Percentiles rank a stretch among this genome's conserved stretches.
Conservation (phyloP, 2,797 vertebrate genomes). For the Helicolenus hilgendorfi region DNA sequence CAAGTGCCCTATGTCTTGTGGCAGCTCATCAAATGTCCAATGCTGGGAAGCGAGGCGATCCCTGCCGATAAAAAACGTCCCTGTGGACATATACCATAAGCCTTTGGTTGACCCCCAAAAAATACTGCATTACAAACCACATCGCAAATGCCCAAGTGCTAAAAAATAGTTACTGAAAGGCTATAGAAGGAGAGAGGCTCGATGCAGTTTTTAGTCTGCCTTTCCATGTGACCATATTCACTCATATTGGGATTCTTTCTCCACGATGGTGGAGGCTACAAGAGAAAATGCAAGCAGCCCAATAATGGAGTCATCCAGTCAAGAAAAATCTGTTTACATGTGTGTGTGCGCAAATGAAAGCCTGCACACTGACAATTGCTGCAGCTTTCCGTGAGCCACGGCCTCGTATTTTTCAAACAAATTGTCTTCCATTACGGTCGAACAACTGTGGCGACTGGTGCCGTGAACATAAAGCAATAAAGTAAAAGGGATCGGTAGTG, state of each 20-base stretch:
- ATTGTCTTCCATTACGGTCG: conserved; percentile 77
- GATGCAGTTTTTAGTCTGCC: background rate
- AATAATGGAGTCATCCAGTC: conserved; percentile 55
- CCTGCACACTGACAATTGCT: conserved; percentile 58
- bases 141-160: background rate
- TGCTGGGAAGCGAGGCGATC: too few species aligned
- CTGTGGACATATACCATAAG: background rate
- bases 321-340: conserved; percentile 57
- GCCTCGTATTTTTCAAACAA: conserved; percentile 77
- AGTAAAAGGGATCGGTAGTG: conserved; percentile 36
- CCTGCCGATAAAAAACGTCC: too few species aligned
- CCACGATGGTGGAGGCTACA: background rate
- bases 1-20: too few species aligned
- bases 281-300: conserved; percentile 39
- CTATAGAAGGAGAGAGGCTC: background rate
- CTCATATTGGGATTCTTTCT: conserved; percentile 20
- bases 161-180: conserved; percentile 18
- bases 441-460: conserved; percentile 62
- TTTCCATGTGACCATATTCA: conserved; percentile 1
- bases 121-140: background rate
- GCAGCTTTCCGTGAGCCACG: conserved; percentile 50
- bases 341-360: conserved; percentile 30
- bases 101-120: background rate
- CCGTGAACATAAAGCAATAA: conserved; percentile 54
- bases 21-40: too few species aligned